phyloP scores from a whole-genome alignment of 2,113 vertebrate genomes.

The Todiramphus chloris region DNA sequence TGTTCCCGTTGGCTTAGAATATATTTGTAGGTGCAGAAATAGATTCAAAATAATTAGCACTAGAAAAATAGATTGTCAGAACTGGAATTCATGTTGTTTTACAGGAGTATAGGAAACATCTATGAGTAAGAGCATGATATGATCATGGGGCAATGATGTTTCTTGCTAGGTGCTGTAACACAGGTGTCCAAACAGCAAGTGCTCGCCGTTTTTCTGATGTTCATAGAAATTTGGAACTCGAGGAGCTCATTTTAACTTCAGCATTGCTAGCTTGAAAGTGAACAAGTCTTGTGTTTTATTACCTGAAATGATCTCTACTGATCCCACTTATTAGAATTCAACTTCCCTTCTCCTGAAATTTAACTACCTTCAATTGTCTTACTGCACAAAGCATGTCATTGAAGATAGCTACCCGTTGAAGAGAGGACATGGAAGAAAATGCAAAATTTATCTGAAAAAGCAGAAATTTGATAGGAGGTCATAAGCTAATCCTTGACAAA shows the following conservation, averaged over 20 bases:
- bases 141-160: background rate
- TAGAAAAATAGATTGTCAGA: background rate
- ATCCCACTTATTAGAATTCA: slow-evolving; percentile 4
- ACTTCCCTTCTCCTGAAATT: background rate
- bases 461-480: background rate
- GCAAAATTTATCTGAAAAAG: background rate
- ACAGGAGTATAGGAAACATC: background rate
- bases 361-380: background rate
- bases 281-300: background rate
- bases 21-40: background rate
- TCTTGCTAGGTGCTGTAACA: background rate
- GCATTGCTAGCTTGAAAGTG: background rate
- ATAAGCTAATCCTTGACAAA: background rate
- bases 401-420: background rate
- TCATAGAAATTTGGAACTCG: background rate
- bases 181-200: background rate
- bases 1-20: background rate
- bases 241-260: background rate
- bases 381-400: background rate
- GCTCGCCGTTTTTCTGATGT: background rate
- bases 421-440: background rate
- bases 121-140: background rate
- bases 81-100: background rate
- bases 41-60: background rate
- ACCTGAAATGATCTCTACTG: background rate